phyloP scores from a whole-genome alignment of 2,113 vertebrate genomes.

The Oryzias curvinotus region DNA sequence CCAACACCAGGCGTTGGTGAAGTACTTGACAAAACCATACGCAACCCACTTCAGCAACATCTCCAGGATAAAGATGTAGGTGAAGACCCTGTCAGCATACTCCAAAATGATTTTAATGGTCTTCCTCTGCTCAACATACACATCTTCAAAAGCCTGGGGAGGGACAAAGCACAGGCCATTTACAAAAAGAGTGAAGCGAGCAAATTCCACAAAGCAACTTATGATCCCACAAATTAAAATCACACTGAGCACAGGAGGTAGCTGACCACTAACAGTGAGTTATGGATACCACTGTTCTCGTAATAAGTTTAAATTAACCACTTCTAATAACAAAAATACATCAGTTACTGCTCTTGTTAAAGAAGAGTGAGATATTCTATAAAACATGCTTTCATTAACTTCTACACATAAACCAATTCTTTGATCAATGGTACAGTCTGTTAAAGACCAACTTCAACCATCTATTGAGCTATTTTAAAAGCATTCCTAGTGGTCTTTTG shows the following conservation, averaged over 20 bases:
- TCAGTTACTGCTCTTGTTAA: conserved; percentile 23
- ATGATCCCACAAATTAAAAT: no score
- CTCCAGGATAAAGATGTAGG: conserved; percentile 99
- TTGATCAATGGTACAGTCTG: conserved; percentile 46
- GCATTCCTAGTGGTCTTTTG: no score
- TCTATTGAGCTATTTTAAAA: no score
- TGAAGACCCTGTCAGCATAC: conserved; percentile 95
- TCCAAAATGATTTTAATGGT: conserved; percentile 92
- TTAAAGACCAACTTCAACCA: background rate
- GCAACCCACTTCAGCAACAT: conserved; percentile 99
- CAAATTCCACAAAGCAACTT: conserved; percentile 10
- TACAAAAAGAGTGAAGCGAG: background rate
- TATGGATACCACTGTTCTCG: conserved; percentile 3
- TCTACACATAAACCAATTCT: conserved; percentile 46
- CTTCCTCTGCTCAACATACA: conserved; percentile 97
- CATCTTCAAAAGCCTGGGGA: conserved; percentile 94
- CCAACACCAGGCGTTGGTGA: conserved; percentile 99
- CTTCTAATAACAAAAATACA: conserved; percentile 1
- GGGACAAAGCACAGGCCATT: conserved; percentile 4
- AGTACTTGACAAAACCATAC: conserved; percentile 98
- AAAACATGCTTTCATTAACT: conserved; percentile 19
- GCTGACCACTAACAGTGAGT: conserved; percentile 19
- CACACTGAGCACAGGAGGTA: background rate
- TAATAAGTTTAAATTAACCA: conserved; percentile 16
- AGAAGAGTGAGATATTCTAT: conserved; percentile 24